These are phyloP conservation scores for Paelopatides confundens DNA, from an alignment of 53 echinoderm and acorn worm species.

Conservation along the genomic window DNA sequence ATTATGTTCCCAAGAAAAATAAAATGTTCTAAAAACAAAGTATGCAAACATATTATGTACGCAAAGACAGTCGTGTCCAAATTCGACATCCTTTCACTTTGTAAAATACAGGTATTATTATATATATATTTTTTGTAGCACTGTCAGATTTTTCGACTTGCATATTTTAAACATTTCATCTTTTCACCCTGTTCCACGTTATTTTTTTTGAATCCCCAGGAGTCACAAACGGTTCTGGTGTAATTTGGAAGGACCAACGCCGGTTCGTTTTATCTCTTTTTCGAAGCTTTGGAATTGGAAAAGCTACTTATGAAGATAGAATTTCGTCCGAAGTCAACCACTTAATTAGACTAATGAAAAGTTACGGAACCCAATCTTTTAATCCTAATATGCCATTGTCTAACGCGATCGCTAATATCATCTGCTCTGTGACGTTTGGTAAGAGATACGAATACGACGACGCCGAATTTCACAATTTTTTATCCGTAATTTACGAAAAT, in stretches of 20 bases:
- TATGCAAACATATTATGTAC: too few relatives aligned
- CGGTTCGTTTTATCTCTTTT: constrained; percentile 69
- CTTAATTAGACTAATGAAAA: constrained; percentile 41
- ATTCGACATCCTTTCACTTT: too few relatives aligned
- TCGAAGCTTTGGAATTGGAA: constrained; percentile 73
- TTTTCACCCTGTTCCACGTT: too few relatives aligned
- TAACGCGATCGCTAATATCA: constrained; percentile 64
- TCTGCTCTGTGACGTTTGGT: constrained; percentile 59
- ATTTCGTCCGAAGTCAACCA: constrained; percentile 62
- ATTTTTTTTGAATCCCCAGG: background rate
- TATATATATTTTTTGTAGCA: too few relatives aligned
- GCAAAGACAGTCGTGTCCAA: too few relatives aligned
- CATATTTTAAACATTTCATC: background rate
- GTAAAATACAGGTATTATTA: too few relatives aligned
- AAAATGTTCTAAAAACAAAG: too few relatives aligned
- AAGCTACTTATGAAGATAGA: constrained; percentile 61
- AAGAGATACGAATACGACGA: constrained; percentile 63
- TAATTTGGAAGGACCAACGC: constrained; percentile 69
- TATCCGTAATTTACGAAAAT: constrained; percentile 50
- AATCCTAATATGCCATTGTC: constrained; percentile 41
- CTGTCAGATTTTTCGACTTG: background rate
- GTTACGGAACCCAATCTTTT: constrained; percentile 52
- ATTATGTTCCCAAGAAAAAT: too few relatives aligned
- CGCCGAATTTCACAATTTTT: constrained; percentile 41
- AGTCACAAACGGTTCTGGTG: constrained; percentile 46